Percentiles rank a stretch among this genome's conserved stretches.
phyloP scores from a whole-genome alignment of 2,113 vertebrate genomes.

The Otus sunia region DNA sequence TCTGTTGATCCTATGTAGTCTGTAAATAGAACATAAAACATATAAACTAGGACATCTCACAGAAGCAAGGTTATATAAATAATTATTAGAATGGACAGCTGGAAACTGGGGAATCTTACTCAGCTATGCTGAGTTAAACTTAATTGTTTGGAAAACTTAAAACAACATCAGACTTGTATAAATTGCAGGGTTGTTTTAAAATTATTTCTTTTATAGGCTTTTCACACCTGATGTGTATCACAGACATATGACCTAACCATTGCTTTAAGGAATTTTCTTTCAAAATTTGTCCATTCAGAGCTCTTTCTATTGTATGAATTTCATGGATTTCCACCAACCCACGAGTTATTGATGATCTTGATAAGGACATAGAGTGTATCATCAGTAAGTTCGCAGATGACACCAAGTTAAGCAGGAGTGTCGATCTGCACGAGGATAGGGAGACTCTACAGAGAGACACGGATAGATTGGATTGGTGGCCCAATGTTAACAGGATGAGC shows the following conservation, averaged over 20 bases:
- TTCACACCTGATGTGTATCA: rapidly evolving
- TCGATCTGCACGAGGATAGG: too few relatives aligned
- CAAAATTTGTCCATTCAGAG: background rate
- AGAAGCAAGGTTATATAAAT: background rate
- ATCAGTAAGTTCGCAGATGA: too few relatives aligned
- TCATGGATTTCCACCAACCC: background rate
- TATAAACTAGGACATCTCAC: background rate
- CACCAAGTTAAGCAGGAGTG: too few relatives aligned
- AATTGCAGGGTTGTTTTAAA: background rate
- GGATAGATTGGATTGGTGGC: too few relatives aligned
- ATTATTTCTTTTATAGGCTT: background rate
- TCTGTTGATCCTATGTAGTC: background rate
- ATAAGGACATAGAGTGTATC: too few relatives aligned
- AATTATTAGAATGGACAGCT: background rate
- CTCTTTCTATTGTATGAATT: background rate
- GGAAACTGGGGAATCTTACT: background rate
- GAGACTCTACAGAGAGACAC: too few relatives aligned
- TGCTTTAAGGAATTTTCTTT: background rate
- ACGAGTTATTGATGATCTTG: too few relatives aligned
- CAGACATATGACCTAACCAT: background rate
- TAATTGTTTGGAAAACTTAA: background rate
- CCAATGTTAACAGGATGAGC: too few relatives aligned
- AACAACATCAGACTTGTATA: background rate
- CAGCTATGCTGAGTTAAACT: background rate
- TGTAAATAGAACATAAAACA: background rate